Evolutionary conservation across 2,888 invertebrate species (phyloP).

Genomic region (Campoplex capitator): DNA sequence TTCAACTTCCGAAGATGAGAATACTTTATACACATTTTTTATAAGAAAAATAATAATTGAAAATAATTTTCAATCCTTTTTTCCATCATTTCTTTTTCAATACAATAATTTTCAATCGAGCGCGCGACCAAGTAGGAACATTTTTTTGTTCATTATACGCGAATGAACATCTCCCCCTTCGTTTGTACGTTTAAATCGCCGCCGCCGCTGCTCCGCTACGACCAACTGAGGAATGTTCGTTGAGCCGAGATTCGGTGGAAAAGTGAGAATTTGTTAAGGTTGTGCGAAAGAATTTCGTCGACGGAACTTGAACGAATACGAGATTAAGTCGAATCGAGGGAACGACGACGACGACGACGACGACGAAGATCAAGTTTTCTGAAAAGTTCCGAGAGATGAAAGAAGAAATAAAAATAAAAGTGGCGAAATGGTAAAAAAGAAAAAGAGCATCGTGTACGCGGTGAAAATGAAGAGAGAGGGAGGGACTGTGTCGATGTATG

Average conservation of each 20-base stretch:
- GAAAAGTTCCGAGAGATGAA: neutral
- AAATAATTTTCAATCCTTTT: neutral
- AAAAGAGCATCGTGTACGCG: conserved; percentile 14
- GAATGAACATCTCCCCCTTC: neutral
- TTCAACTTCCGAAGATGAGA: neutral
- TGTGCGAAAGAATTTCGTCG: conserved; percentile 35
- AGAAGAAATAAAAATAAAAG: conserved; percentile 6
- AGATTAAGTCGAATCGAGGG: neutral
- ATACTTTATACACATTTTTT: conserved; percentile 1
- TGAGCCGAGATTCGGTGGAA: neutral
- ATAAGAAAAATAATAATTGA: neutral
- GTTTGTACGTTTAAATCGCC: conserved; percentile 4
- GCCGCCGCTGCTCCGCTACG: conserved; percentile 48
- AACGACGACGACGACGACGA: neutral
- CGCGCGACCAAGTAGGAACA: neutral
- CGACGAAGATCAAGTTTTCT: neutral
- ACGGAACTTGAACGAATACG: conserved; percentile 46
- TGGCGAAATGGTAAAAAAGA: conserved; percentile 21
- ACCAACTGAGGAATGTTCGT: neutral
- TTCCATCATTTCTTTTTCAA: neutral
- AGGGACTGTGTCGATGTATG: conserved; percentile 64
- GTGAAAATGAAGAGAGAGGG: conserved; percentile 53
- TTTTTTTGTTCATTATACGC: neutral
- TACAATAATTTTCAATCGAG: neutral
- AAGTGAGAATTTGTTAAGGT: conserved; percentile 8